A percentile compares a stretch with the other conserved stretches of the same genome.
Conservation (phyloP, 2,888 invertebrate species). For the Trisateles emortualis region DNA sequence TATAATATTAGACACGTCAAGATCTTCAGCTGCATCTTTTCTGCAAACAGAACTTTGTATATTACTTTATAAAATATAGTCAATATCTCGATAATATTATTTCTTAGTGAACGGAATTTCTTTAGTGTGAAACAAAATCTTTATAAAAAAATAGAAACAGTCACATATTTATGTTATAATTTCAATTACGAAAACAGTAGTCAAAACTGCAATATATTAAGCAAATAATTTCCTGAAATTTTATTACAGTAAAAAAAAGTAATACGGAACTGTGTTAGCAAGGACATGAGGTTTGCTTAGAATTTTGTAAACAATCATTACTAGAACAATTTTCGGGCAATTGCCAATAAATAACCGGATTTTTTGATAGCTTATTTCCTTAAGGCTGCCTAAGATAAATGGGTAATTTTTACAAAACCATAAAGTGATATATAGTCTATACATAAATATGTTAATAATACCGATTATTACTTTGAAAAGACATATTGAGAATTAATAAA, state of each 20-base stretch:
- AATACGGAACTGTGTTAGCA: conserved; percentile 33
- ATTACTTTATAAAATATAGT: too few species aligned
- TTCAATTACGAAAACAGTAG: not conserved
- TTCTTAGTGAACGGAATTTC: too few species aligned
- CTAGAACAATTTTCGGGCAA: conserved; percentile 32
- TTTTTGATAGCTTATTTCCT: conserved; percentile 37
- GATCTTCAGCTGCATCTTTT: too few species aligned
- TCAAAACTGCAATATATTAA: conserved; percentile 2
- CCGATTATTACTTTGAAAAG: not conserved
- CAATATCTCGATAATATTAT: too few species aligned
- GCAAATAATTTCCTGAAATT: conserved; percentile 6
- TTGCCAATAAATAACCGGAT: conserved; percentile 33
- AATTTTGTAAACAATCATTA: conserved; percentile 21
- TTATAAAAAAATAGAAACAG: too few species aligned
- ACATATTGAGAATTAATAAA: not conserved
- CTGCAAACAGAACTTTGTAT: too few species aligned
- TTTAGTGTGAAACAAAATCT: too few species aligned
- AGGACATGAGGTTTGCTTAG: conserved; percentile 12
- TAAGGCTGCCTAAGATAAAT: conserved; percentile 16
- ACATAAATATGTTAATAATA: not conserved
- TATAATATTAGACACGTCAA: too few species aligned
- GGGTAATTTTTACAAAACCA: conserved; percentile 7
- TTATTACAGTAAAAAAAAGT: conserved; percentile 9
- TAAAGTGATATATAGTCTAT: not conserved
- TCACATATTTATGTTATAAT: not conserved